Evolutionary conservation across 1,140 invertebrate genomes (phyloP), one percentile per base, ranked within the genome.

Genomic region (Octopus sinensis): DNA sequence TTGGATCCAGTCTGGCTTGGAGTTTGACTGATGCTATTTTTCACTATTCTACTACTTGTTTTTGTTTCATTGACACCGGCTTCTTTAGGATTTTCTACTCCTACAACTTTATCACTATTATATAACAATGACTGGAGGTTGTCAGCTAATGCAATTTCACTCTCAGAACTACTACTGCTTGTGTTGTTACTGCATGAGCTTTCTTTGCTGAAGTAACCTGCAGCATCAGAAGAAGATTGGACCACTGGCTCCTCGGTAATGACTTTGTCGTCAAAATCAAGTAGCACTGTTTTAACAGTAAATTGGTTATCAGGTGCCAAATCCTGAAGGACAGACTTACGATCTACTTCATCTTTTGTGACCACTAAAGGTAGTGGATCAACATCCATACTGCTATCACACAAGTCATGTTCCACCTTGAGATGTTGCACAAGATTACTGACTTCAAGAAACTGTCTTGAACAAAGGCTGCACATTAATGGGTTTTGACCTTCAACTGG

Each of bases 381-480:
- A 73, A 23, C 68, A 13, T 13, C 5, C 5, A 13, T 17, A 17
- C 68, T 73, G 68, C 13, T 73, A 23, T 73, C 68, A 73, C 30
- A n/a, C 68, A 73, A 73, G 5, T 23, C 68, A 3, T 73, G 68
- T 23, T 73, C 68, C 17, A 73, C 13, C 30, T 73, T 73, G 17
- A 73, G 30, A 73, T 73, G 68, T 23, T 17, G 68, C 30, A 73
- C 68, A 73, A 73, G 68, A 73, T 13, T 73, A 73, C 17, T n/a
- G 30, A 73, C 68, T 73, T 73, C 68, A n/a, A 73, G 30, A 23
- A 73, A 73, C 6, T 73, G 68, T 17, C 30, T 73, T 73, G 68
- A 73, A 13, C 68, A 73, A 23, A 73, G 68, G 68, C 68, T 73
- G 68, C 68, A 73, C 68, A 73, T 73, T 6, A 73, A 23, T 73